Evolutionary conservation across 2,797 vertebrate species (phyloP), one percentile per base, ranked within the genome.

Genomic region (Astyanax mexicanus): DNA sequence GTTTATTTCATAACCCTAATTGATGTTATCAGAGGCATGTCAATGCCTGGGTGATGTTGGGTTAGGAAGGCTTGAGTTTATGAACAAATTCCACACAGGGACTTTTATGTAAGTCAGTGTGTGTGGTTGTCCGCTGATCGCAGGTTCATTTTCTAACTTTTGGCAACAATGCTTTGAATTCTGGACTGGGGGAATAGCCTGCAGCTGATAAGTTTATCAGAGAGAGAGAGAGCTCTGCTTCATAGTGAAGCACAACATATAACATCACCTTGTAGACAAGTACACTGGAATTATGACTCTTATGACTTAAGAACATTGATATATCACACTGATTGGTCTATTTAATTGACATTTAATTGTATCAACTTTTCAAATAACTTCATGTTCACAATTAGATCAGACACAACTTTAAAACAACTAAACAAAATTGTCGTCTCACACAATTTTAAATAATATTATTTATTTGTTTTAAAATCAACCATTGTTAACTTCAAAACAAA

Each of bases 1-100:
- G 45, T 75, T 78, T 32, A 69, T 79, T 79, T 62, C 55, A 54
- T 32, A 51, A 71, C 44, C 21, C 44, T 72, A 32, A 57, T 68
- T 38, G 62, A 25, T 40, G 15, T 35, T 65, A 38, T 62, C 57
- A 55, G 25, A 69, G n/a, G 51, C 35, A 61, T 68, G 29, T 60
- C 67, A 77, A 37, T 45, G 57, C 25, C 47, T 37, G 38, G 68
- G 49, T 23, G 51, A 74, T 66, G 45, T 17, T 66, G 69, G 32
- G 45, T 78, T 71, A 27, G 19, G 65, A 57, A 54, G 19, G 13
- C 25, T 11, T 44, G 25, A 13, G 15, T 62, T 47, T 72, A 57
- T 47, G 17, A 42, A 47, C 17, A 64, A 15, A 40, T 54, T 17
- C n/a, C 44, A 44, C 57, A 8, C 17, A n/a, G 15, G 37, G 21